These are phyloP conservation scores for Naso thynnoides DNA, from an alignment of 2,797 vertebrate genomes.

Conservation along the genomic window DNA sequence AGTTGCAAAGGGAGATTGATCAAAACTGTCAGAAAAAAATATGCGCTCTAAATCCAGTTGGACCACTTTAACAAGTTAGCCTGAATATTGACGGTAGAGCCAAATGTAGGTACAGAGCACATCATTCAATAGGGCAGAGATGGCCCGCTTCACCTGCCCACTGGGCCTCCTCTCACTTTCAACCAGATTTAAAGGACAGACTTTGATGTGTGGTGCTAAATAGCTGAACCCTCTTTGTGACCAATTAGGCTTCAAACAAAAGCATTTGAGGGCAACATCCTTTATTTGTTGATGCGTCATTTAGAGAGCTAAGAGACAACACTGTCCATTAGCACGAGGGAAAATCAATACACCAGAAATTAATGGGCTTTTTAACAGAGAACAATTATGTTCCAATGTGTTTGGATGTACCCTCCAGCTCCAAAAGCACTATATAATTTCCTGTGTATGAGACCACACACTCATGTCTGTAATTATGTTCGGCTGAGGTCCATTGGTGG, in stretches of 20 bases:
- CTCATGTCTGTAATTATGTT: constrained; percentile 70
- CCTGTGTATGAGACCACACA: constrained; percentile 63
- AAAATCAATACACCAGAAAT: constrained; percentile 73
- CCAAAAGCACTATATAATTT: constrained; percentile 67
- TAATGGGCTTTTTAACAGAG: constrained; percentile 74
- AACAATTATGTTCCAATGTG: constrained; percentile 68
- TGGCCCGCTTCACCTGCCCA: constrained; percentile 14
- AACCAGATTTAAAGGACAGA: not conserved
- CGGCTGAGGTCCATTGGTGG: constrained; percentile 41
- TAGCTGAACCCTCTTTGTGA: constrained; percentile 66
- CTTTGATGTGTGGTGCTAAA: constrained; percentile 54
- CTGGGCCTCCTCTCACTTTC: constrained; percentile 28
- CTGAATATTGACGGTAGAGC: not conserved
- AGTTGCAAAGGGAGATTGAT: constrained; percentile 13
- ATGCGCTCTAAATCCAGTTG: constrained; percentile 13
- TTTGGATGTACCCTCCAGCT: constrained; percentile 59
- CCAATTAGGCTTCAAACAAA: constrained; percentile 67
- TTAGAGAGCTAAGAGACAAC: constrained; percentile 63
- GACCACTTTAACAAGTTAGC: constrained; percentile 15
- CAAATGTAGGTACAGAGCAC: not conserved
- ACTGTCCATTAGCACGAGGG: constrained; percentile 70
- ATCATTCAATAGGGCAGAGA: constrained; percentile 1
- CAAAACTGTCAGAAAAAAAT: not conserved
- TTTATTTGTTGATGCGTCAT: constrained; percentile 69
- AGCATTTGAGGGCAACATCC: constrained; percentile 52